Evolutionary conservation across 2,113 vertebrate species (phyloP), one percentile per base, ranked within the genome.

Genomic region (Suncus etruscus): DNA sequence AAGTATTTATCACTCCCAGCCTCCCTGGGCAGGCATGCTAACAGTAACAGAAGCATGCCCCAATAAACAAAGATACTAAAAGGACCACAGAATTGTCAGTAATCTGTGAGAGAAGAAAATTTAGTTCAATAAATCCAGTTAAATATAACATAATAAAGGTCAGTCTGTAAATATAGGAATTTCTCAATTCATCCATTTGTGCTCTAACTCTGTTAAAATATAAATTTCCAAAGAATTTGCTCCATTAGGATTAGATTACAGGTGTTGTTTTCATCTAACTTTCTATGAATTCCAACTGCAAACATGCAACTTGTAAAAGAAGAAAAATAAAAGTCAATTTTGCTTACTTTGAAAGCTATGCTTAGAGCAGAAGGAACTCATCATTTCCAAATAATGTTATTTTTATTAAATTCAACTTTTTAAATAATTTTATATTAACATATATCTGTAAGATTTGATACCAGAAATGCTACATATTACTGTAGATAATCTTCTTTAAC

Each of bases 141-240:
- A 85, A 81, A 80, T 50, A 25, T 87, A 90, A 47, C 32, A 20
- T 77, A 92, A 70, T 87, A 92, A 87, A 92, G 76, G 69, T 7
- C 32, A 18, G 54, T 89, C 50, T 77, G 84, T 58, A 91, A 86
- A 83, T 47, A 79, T 18, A 74, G 81, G 63, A 89, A 72, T 66
- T 78, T 91, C 78, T 82, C 73, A 61, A 74, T 77, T 83, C 78
- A 68, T 39, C 92, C 92, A 89, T 91, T 86, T 94, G 84, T 81
- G 32, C 54, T 87, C n/a, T 65, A 77, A 77, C 47, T 87, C 90
- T 81, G 74, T 85, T 32, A 77, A 92, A 94, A 74, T 63, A 92
- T 25, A 48, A 65, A 85, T 61, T 90, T 73, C 47, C 47, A 47
- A 73, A 65, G 27, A 9, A 90, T 94, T 84, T 72, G 68, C 29